phyloP scores from a whole-genome alignment of 2,113 vertebrate genomes.

The Hyla sarda region DNA sequence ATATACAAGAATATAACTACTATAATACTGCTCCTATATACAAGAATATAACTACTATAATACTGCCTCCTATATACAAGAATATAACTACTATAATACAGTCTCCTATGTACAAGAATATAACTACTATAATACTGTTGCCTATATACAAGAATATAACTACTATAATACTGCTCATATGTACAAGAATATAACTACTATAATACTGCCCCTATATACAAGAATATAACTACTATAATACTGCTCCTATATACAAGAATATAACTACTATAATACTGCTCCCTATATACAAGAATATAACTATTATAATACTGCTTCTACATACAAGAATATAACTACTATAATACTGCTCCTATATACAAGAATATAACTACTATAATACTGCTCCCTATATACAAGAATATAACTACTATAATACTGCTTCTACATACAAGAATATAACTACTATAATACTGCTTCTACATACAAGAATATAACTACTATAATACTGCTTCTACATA shows the following conservation, averaged over 20 bases:
- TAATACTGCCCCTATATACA: not conserved
- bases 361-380: constrained; percentile 3
- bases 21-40: not conserved
- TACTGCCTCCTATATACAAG: not conserved
- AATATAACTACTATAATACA: constrained; percentile 6
- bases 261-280: not conserved
- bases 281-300: not conserved
- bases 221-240: constrained; percentile 13
- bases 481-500: not conserved
- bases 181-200: not conserved
- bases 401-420: constrained; percentile 15
- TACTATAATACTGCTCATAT: not conserved
- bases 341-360: not conserved
- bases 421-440: not conserved
- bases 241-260: not conserved
- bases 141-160: not conserved
- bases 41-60: constrained; percentile 4
- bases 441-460: not conserved
- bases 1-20: not conserved
- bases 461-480: not conserved
- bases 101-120: not conserved
- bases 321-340: constrained; percentile 4
- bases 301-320: not conserved
- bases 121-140: not conserved
- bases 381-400: not conserved